Conservation (phyloP, 2,888 invertebrate species). For the Xestia c-nigrum region DNA sequence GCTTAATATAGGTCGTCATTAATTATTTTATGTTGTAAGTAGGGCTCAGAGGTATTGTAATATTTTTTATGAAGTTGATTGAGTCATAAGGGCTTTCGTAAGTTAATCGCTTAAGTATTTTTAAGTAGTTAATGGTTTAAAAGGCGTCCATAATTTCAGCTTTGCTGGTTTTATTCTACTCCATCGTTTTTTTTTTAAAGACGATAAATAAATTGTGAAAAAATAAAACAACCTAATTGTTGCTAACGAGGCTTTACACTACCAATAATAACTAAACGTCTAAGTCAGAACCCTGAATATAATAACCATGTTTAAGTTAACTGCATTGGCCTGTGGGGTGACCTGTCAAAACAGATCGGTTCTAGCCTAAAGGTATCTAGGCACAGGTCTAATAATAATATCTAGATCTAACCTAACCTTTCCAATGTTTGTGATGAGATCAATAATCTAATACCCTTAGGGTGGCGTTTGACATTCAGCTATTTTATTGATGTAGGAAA, state of each 20-base stretch:
- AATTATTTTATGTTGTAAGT: slow-evolving; percentile 43
- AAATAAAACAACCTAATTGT: slow-evolving; percentile 16
- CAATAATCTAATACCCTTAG: slow-evolving; percentile 34
- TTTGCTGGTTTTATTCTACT: background rate
- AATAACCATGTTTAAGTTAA: slow-evolving; percentile 32
- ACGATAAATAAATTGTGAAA: background rate
- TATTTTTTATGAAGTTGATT: slow-evolving; percentile 36
- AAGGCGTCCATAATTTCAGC: slow-evolving; percentile 4
- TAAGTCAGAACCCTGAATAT: slow-evolving; percentile 3
- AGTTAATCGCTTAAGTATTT: slow-evolving; percentile 14
- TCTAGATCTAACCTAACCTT: slow-evolving; percentile 56
- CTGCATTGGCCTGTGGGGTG: slow-evolving; percentile 23
- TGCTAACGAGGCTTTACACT: slow-evolving; percentile 13
- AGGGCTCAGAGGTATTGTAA: slow-evolving; percentile 27
- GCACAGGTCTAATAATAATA: slow-evolving; percentile 17
- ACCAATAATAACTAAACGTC: slow-evolving; percentile 21
- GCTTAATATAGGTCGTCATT: slow-evolving; percentile 29
- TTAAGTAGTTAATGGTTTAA: slow-evolving; percentile 8
- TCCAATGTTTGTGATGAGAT: slow-evolving; percentile 27
- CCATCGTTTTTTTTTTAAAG: no score
- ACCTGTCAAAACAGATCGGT: slow-evolving; percentile 48
- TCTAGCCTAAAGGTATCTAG: slow-evolving; percentile 34
- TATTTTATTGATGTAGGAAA: background rate
- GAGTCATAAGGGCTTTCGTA: slow-evolving; percentile 36
- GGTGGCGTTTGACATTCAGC: slow-evolving; percentile 24